phyloP scores from a whole-genome alignment of 2,113 vertebrate species.

The Pachypanchax playfairii region DNA sequence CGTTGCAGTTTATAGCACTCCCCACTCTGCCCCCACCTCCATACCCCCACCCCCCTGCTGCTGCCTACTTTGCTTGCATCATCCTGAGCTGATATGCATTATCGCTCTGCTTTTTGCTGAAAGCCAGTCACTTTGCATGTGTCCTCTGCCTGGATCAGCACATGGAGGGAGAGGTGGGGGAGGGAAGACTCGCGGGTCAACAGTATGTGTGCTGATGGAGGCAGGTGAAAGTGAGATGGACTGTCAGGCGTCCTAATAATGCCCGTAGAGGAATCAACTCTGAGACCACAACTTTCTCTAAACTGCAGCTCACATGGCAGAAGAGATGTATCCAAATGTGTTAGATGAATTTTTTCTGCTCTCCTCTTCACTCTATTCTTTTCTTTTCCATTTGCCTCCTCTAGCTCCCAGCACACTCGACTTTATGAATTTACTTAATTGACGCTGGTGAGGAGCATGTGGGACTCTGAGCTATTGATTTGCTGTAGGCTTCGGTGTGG shows the following conservation, averaged over 20 bases:
- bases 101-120: slow-evolving; percentile 55
- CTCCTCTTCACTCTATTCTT: slow-evolving; percentile 11
- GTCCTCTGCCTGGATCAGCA: slow-evolving; percentile 73
- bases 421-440: slow-evolving; percentile 80
- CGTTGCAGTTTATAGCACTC: slow-evolving; percentile 61
- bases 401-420: slow-evolving; percentile 52
- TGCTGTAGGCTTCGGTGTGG: slow-evolving; percentile 61
- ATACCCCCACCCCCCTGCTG: neutral
- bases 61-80: slow-evolving; percentile 61
- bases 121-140: slow-evolving; percentile 74
- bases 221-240: slow-evolving; percentile 67
- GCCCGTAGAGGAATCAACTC: slow-evolving; percentile 48
- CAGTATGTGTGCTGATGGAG: slow-evolving; percentile 66
- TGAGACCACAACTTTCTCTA: slow-evolving; percentile 28
- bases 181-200: slow-evolving; percentile 44
- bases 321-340: slow-evolving; percentile 40
- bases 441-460: slow-evolving; percentile 57
- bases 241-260: slow-evolving; percentile 68
- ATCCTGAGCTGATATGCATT: slow-evolving; percentile 66
- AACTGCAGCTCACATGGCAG: slow-evolving; percentile 21
- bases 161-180: neutral
- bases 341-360: slow-evolving; percentile 7
- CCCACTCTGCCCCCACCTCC: neutral
- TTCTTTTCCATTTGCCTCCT: slow-evolving; percentile 8
- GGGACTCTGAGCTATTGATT: slow-evolving; percentile 75